Evolutionary conservation across 1,140 invertebrate genomes (phyloP).

Genomic region (Drosophila lacertosa): DNA sequence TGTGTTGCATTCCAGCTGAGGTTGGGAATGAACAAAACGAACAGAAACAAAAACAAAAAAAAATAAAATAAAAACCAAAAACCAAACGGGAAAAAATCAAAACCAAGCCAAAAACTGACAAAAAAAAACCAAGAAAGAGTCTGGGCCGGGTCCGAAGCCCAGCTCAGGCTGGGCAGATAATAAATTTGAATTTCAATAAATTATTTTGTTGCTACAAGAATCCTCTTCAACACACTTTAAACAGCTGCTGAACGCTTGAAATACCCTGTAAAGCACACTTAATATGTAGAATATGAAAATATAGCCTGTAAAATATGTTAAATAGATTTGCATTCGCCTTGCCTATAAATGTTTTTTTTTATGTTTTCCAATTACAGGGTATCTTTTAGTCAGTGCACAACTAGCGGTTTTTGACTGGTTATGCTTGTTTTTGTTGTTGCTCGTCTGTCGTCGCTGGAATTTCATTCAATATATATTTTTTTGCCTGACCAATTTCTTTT

Average conservation of each 20-base stretch:
- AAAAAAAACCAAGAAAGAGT: conserved; percentile 9
- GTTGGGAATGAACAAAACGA: conserved; percentile 59
- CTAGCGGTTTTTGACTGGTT: background rate
- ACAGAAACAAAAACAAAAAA: conserved; percentile 11
- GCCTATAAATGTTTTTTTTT: too few species aligned
- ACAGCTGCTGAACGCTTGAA: conserved; percentile 27
- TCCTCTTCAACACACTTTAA: conserved; percentile 47
- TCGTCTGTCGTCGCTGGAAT: conserved; percentile 62
- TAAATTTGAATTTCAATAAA: conserved; percentile 83
- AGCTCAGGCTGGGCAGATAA: conserved; percentile 58
- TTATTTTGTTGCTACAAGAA: conserved; percentile 79
- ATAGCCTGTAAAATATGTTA: too few species aligned
- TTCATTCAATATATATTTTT: conserved; percentile 75
- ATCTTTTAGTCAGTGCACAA: conserved; percentile 6
- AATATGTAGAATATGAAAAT: too few species aligned
- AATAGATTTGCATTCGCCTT: too few species aligned
- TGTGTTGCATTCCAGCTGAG: conserved; percentile 77
- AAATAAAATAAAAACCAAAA: conserved; percentile 17
- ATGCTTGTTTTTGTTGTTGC: conserved; percentile 26
- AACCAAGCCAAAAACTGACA: conserved; percentile 35
- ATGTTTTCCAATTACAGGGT: conserved; percentile 1
- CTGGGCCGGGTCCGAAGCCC: conserved; percentile 26
- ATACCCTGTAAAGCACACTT: conserved; percentile 11
- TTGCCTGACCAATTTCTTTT: conserved; percentile 73
- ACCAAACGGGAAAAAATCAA: conserved; percentile 31